These are phyloP conservation scores for Coreius guichenoti DNA, from an alignment of 2,797 vertebrate species.

Conservation along the genomic window DNA sequence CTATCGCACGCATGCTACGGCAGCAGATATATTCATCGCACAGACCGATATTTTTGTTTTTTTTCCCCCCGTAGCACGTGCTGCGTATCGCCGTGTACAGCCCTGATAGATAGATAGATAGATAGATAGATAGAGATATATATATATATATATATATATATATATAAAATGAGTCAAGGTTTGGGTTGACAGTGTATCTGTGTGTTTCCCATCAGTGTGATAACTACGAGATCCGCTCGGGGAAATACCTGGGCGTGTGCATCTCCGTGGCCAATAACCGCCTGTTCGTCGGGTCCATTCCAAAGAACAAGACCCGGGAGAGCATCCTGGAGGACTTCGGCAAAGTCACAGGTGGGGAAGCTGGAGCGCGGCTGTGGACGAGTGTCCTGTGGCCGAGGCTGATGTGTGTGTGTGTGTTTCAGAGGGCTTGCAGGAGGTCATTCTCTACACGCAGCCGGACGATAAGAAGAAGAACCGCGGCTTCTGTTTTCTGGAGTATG, in stretches of 20 bases:
- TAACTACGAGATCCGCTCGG: slow-evolving; percentile 98
- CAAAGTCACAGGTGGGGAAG: slow-evolving; percentile 94
- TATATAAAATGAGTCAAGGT: too few relatives aligned
- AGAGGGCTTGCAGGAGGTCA: slow-evolving; percentile 89
- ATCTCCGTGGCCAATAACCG: slow-evolving; percentile 99
- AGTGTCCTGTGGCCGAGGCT: neutral
- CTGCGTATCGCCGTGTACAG: too few relatives aligned
- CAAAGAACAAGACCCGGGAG: slow-evolving; percentile 98
- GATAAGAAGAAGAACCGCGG: slow-evolving; percentile 99
- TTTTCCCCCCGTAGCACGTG: too few relatives aligned
- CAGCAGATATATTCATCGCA: too few relatives aligned
- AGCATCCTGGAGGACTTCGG: slow-evolving; percentile 98
- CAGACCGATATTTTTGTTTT: too few relatives aligned
- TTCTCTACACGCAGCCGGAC: slow-evolving; percentile 98
- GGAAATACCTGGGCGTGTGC: slow-evolving; percentile 97
- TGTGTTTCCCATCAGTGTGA: slow-evolving; percentile 85
- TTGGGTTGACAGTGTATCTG: too few relatives aligned
- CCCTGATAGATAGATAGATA: too few relatives aligned
- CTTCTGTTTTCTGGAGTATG: slow-evolving; percentile 98
- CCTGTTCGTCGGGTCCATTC: slow-evolving; percentile 98
- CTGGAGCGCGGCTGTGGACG: neutral
- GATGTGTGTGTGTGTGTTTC: slow-evolving; percentile 36
- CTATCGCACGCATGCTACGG: too few relatives aligned
- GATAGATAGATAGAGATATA: too few relatives aligned
- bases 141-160: too few relatives aligned